Evolutionary conservation across 2,113 vertebrate species (phyloP), one percentile per base, ranked within the genome.

Genomic region (Neolamprologus tretocephalus): DNA sequence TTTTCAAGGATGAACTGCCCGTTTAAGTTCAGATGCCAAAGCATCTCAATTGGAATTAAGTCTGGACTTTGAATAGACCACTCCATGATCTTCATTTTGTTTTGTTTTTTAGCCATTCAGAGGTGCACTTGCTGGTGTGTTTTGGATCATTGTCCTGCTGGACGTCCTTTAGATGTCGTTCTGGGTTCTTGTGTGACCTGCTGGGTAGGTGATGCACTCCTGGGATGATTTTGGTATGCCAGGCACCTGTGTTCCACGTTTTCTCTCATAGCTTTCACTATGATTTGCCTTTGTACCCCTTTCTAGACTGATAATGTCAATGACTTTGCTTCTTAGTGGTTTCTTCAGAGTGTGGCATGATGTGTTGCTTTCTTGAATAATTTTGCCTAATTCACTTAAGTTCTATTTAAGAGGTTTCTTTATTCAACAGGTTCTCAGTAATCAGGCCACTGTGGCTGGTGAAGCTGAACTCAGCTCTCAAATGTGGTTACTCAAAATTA

Each of bases 11-110:
- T 40, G 63, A 37, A 40, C 63, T 40, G 11, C 12, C 35, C 1
- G 2, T 71, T 71, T 71, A 71, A 42, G 66, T 9, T 71, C n/a
- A 71, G 61, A 12, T 42, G 2, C 66, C 35, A 23, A 71, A 71
- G 66, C 0, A 16, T 14, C 66, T 71, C 3, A 68, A 4, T 21
- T 37, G 1, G 0, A 68, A 0, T 40, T 21, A 21, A 68, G 3
- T 42, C 35, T 40, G 35, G 66, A 42, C 37, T 16, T 71, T 71
- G 1, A 71, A 14, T 23, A 16, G n/a, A 42, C 12, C 12, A 14
- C 37, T 42, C 5, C 66, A 42, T 42, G 35, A 68, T n/a, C 17
- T n/a, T 35, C 19, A 13, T 71, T 40, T 71, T 42, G 5, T 42
- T 42, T 40, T 40, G 57, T 61, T 13, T 71, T 71, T 40, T 8